Percentiles rank a stretch among this genome's conserved stretches.
Conservation (phyloP, 1,140 invertebrate genomes). For the Nylanderia fulva region DNA sequence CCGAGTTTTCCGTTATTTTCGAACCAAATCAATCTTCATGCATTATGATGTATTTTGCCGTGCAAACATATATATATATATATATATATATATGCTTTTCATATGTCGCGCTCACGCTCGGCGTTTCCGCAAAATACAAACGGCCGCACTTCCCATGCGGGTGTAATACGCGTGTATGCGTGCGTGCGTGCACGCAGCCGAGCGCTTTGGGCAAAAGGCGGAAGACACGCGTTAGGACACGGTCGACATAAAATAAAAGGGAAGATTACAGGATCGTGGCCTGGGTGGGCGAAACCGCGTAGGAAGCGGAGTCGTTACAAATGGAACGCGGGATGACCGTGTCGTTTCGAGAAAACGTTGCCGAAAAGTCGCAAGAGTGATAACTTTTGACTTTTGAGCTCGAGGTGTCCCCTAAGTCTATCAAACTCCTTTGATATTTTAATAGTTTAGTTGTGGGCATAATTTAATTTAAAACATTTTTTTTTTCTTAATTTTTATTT, state of each 20-base stretch:
- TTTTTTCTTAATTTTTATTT: too few relatives aligned
- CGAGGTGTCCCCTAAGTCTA: too few relatives aligned
- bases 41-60: not conserved
- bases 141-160: slow-evolving; percentile 12
- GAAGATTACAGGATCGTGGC: slow-evolving; percentile 29
- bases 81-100: slow-evolving; percentile 32
- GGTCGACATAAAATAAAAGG: slow-evolving; percentile 50
- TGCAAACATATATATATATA: not conserved
- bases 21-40: not conserved
- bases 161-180: not conserved
- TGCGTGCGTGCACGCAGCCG: slow-evolving; percentile 16
- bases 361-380: too few relatives aligned
- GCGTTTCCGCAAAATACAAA: slow-evolving; percentile 48
- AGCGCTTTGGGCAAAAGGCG: slow-evolving; percentile 21
- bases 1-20: not conserved
- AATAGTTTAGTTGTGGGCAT: too few relatives aligned
- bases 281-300: slow-evolving; percentile 30
- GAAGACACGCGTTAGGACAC: slow-evolving; percentile 49
- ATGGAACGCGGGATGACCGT: slow-evolving; percentile 25
- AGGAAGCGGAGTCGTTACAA: slow-evolving; percentile 43
- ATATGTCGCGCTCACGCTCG: not conserved
- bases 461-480: too few relatives aligned
- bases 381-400: too few relatives aligned
- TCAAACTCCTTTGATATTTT: too few relatives aligned
- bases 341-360: not conserved